Percentiles rank a stretch among this genome's conserved stretches.
Conservation (phyloP, 2,888 invertebrate species). For the Auanema freiburgensis region DNA sequence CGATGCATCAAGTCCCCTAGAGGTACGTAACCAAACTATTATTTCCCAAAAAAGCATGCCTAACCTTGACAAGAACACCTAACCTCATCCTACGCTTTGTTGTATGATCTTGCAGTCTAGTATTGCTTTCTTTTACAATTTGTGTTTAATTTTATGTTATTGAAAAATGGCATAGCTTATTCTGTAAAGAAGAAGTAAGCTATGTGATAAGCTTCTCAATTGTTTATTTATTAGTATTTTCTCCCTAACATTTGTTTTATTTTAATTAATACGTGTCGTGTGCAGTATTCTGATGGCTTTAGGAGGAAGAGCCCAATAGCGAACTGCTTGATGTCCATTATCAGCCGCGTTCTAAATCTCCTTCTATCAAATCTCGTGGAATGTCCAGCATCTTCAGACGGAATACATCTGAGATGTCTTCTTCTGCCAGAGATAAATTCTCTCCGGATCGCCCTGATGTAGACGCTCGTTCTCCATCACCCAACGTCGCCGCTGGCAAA, state of each 20-base stretch:
- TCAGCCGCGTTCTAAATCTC: conserved; percentile 1
- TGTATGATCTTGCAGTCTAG: neutral
- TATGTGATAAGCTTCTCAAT: neutral
- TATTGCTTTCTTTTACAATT: neutral
- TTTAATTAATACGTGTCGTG: neutral
- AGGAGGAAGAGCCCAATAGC: conserved; percentile 4
- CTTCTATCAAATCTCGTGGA: conserved; percentile 23
- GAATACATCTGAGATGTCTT: conserved; percentile 39
- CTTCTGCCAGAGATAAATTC: conserved; percentile 31
- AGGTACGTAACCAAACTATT: conserved; percentile 21
- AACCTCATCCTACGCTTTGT: too few species aligned
- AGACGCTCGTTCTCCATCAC: conserved; percentile 16
- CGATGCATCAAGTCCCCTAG: conserved; percentile 37
- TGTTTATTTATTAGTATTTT: neutral
- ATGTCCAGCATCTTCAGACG: conserved; percentile 34
- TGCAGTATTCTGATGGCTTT: conserved; percentile 1
- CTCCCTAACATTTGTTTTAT: neutral
- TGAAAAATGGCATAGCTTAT: too few species aligned
- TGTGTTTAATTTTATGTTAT: too few species aligned
- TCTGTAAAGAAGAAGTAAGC: too few species aligned
- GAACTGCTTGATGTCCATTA: neutral
- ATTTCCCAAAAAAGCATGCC: too few species aligned
- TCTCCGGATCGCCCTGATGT: conserved; percentile 34
- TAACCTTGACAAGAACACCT: too few species aligned
- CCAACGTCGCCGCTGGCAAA: conserved; percentile 17